Evolutionary conservation across 2,797 vertebrate species (phyloP).

Genomic region (Leptodactylus fallax): DNA sequence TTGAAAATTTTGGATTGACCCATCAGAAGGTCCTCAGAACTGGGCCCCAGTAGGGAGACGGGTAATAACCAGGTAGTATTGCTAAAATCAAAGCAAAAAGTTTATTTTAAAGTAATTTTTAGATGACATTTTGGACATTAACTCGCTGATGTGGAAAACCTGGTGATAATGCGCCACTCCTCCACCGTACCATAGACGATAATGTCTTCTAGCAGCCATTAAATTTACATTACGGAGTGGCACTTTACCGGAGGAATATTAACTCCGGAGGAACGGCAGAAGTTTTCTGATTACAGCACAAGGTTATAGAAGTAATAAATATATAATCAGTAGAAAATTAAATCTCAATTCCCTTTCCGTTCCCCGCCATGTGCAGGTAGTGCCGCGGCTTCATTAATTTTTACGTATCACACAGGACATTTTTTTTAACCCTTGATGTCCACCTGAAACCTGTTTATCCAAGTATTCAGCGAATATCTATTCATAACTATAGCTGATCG

Average conservation of each 20-base stretch:
- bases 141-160: not conserved
- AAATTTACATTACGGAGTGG: not conserved
- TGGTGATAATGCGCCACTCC: not conserved
- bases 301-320: conserved; percentile 31
- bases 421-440: not conserved
- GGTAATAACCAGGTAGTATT: too few relatives aligned
- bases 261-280: conserved; percentile 2
- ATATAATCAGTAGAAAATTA: conserved; percentile 1
- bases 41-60: too few relatives aligned
- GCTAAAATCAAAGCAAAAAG: not conserved
- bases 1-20: too few relatives aligned
- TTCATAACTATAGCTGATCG: not conserved
- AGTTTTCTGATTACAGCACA: not conserved
- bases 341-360: not conserved
- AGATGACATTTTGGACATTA: not conserved
- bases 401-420: not conserved
- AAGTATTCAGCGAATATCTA: not conserved
- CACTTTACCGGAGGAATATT: conserved; percentile 16
- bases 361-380: not conserved
- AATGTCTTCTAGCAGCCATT: conserved; percentile 9
- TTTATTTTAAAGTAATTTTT: not conserved
- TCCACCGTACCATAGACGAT: not conserved
- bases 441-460: too few relatives aligned
- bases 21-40: too few relatives aligned
- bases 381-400: not conserved